phyloP scores from a whole-genome alignment of 2,797 vertebrate genomes.

The Dryobates pubescens region DNA sequence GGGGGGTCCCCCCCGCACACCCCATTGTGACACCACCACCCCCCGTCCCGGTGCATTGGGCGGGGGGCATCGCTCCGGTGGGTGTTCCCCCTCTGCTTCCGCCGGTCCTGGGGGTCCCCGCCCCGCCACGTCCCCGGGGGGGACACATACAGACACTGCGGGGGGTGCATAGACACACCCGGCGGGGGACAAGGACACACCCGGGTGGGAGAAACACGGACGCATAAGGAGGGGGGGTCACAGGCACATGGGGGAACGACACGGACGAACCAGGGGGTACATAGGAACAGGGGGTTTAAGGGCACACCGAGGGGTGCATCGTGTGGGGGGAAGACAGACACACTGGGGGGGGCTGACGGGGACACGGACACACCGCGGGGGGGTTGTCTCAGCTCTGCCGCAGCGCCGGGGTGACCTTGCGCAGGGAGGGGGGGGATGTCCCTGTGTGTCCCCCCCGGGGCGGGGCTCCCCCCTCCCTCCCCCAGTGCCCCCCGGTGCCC shows the following conservation, averaged over 20 bases:
- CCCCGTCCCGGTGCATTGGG: not conserved
- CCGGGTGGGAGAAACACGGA: not conserved
- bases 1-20: not conserved
- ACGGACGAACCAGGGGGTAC: not conserved
- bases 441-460: not conserved
- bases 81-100: not conserved
- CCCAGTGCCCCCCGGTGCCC: conserved; percentile 13
- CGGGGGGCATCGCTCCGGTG: not conserved
- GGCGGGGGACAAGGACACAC: not conserved
- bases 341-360: too few species aligned
- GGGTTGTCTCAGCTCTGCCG: not conserved
- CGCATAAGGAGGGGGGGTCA: not conserved
- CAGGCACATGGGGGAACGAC: not conserved
- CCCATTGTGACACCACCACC: not conserved
- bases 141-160: not conserved
- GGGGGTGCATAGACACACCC: too few species aligned
- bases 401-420: conserved; percentile 23
- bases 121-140: conserved; percentile 12
- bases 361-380: not conserved
- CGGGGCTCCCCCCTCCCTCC: not conserved
- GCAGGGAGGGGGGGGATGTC: not conserved
- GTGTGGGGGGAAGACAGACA: too few species aligned
- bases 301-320: too few species aligned
- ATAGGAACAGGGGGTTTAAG: too few species aligned
- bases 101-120: not conserved